Evolutionary conservation across 2,113 vertebrate species (phyloP).

Genomic region (Chionis minor): DNA sequence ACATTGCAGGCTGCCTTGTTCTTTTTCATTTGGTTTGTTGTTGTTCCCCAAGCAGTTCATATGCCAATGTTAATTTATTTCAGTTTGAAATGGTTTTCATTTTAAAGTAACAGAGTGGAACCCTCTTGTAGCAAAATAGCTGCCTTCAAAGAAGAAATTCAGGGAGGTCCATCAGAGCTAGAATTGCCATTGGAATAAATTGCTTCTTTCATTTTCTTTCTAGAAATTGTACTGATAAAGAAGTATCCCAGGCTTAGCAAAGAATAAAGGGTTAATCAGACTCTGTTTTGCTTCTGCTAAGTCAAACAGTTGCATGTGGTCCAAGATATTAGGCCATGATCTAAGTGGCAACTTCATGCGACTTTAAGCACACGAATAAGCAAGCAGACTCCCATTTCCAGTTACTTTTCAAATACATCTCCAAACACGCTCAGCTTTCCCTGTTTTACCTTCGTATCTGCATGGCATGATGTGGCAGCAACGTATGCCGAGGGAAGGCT

Average conservation of each 20-base stretch:
- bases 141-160: not conserved
- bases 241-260: not conserved
- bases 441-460: not conserved
- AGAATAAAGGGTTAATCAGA: not conserved
- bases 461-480: not conserved
- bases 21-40: slow-evolving; percentile 6
- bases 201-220: not conserved
- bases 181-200: not conserved
- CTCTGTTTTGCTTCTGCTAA: not conserved
- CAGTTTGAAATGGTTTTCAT: not conserved
- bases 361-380: not conserved
- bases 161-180: not conserved
- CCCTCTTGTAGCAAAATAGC: not conserved
- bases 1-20: not conserved
- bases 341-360: not conserved
- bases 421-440: not conserved
- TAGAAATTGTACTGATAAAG: not conserved
- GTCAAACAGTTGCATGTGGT: not conserved
- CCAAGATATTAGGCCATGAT: not conserved
- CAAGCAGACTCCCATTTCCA: not conserved
- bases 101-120: not conserved
- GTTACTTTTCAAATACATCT: not conserved
- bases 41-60: slow-evolving; percentile 3
- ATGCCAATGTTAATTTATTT: slow-evolving; percentile 21
- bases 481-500: not conserved